These are phyloP conservation scores for Drosophila pruinosa DNA, from an alignment of 1,140 invertebrate genomes.

Conservation along the genomic window DNA sequence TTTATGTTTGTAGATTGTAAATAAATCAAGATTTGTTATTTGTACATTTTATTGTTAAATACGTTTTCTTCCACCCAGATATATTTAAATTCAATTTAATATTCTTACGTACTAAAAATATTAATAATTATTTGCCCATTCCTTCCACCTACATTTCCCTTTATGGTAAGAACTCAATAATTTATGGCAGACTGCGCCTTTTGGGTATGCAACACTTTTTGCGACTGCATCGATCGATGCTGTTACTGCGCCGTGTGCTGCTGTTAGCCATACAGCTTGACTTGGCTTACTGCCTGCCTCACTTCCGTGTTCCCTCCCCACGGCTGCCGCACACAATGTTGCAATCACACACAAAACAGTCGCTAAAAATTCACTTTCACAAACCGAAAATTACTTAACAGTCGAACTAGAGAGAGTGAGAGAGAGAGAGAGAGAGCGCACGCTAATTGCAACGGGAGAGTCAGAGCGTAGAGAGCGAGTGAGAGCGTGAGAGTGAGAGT, in stretches of 20 bases:
- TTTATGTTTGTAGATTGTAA: too few species aligned
- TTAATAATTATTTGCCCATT: background rate
- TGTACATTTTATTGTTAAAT: background rate
- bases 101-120: background rate
- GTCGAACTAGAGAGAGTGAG: background rate
- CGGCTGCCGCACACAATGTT: constrained; percentile 51
- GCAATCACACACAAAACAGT: constrained; percentile 63
- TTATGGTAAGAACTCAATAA: too few species aligned
- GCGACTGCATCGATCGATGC: constrained; percentile 37
- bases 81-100: background rate
- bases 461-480: background rate
- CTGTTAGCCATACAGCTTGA: constrained; percentile 15
- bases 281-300: constrained; percentile 11
- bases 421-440: constrained; percentile 4
- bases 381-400: constrained; percentile 64
- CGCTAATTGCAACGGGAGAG: constrained; percentile 35
- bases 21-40: too few species aligned
- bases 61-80: background rate
- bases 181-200: background rate
- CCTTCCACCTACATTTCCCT: background rate
- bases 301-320: background rate
- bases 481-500: constrained; percentile 12
- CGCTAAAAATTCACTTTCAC: constrained; percentile 73
- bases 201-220: constrained; percentile 31
- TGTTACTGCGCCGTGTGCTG: constrained; percentile 7